These are phyloP conservation scores for Leptopilina syphax DNA, from an alignment of 2,888 invertebrate genomes.

Conservation along the genomic window DNA sequence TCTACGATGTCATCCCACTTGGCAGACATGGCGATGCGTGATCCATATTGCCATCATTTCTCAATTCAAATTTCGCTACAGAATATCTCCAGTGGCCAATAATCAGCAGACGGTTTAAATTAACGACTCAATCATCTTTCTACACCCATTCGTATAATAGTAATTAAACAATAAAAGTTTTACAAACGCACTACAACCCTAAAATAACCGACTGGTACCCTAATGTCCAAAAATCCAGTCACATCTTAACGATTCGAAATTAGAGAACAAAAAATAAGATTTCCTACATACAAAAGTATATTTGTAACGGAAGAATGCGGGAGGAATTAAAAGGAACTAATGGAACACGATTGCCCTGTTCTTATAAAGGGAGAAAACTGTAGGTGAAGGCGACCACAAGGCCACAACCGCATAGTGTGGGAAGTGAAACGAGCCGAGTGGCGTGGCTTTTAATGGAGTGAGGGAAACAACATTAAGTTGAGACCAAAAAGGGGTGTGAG, in stretches of 20 bases:
- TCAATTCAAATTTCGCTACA: conserved; percentile 18
- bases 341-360: conserved; percentile 62
- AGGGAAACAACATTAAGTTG: conserved; percentile 72
- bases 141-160: too few species aligned
- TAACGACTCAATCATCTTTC: not conserved
- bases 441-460: conserved; percentile 74
- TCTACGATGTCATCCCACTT: conserved; percentile 70
- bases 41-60: conserved; percentile 74
- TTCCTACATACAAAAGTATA: not conserved
- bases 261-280: conserved; percentile 18
- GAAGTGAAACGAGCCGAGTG: conserved; percentile 73
- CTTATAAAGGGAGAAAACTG: conserved; percentile 58
- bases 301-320: conserved; percentile 6
- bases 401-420: conserved; percentile 57
- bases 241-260: too few species aligned
- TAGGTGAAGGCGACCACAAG: conserved; percentile 63
- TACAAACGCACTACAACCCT: too few species aligned
- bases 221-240: not conserved
- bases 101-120: conserved; percentile 21
- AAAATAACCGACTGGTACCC: too few species aligned
- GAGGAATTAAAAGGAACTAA: conserved; percentile 59
- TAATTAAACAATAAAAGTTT: too few species aligned
- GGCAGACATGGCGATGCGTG: conserved; percentile 67
- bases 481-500: conserved; percentile 67
- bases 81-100: conserved; percentile 22